phyloP scores from a whole-genome alignment of 1,140 invertebrate species.

The Magallana angulata region DNA sequence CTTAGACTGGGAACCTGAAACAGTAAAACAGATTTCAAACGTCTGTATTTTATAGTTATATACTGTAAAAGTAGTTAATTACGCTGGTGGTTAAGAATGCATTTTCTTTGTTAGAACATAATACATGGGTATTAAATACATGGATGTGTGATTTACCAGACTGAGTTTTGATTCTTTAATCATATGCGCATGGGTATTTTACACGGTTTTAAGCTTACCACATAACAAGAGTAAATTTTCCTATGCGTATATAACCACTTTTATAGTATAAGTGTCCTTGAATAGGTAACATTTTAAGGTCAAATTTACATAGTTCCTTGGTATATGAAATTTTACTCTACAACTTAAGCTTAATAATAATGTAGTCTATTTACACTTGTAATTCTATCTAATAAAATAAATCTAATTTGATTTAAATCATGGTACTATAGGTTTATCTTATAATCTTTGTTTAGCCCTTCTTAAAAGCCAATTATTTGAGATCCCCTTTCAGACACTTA shows the following conservation, averaged over 20 bases:
- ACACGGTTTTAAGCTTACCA: background rate
- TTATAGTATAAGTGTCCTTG: background rate
- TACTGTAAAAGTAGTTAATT: too few relatives aligned
- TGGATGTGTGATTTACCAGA: too few relatives aligned
- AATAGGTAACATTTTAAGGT: background rate
- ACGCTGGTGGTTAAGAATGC: too few relatives aligned
- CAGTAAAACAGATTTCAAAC: conserved; percentile 8
- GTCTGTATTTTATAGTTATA: too few relatives aligned
- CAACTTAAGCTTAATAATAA: conserved; percentile 3
- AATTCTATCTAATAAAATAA: conserved; percentile 17
- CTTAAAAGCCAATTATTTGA: conserved; percentile 25
- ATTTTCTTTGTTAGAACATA: too few relatives aligned
- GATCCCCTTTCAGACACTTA: conserved; percentile 9
- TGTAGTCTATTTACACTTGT: background rate
- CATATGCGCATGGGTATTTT: background rate
- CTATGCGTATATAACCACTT: too few relatives aligned
- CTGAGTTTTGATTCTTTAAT: too few relatives aligned
- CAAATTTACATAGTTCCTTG: background rate
- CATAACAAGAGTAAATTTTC: background rate
- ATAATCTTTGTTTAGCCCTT: conserved; percentile 28
- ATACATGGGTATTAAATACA: too few relatives aligned
- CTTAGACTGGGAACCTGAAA: conserved; percentile 67
- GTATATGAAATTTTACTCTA: background rate
- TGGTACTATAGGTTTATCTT: background rate
- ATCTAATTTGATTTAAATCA: conserved; percentile 16